A percentile compares a stretch with the other conserved stretches of the same genome.
Evolutionary conservation across 2,113 vertebrate species (phyloP).

Genomic region (Ariopsis seemanni): DNA sequence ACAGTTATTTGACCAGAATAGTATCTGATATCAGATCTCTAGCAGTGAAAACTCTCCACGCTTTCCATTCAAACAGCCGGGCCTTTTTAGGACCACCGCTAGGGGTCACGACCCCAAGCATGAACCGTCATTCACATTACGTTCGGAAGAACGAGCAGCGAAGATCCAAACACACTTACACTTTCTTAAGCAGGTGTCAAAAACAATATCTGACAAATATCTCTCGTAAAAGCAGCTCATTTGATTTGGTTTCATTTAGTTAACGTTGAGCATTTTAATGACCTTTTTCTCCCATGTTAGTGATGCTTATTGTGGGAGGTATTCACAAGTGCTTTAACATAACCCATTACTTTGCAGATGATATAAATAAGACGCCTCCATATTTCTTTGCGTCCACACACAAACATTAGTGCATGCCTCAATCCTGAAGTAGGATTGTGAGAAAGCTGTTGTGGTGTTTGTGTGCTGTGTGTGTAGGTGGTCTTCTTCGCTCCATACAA

Average conservation of each 20-base stretch:
- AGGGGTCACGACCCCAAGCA: conserved; percentile 50
- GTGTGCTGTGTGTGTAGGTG: conserved; percentile 49
- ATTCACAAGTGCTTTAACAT: conserved; percentile 29
- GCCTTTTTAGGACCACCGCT: conserved; percentile 48
- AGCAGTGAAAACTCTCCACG: conserved; percentile 17
- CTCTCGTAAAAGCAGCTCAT: not conserved
- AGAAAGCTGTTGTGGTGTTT: conserved; percentile 31
- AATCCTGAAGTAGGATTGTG: conserved; percentile 46
- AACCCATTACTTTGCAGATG: conserved; percentile 33
- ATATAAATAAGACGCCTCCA: conserved; percentile 43
- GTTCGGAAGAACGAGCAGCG: conserved; percentile 8
- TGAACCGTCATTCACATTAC: conserved; percentile 53
- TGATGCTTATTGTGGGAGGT: conserved; percentile 15
- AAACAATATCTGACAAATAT: conserved; percentile 4
- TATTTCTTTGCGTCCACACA: conserved; percentile 36
- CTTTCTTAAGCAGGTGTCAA: conserved; percentile 10
- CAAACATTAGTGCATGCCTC: conserved; percentile 18
- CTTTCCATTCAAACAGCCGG: conserved; percentile 39
- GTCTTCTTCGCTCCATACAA: conserved; percentile 45
- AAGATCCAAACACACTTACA: not conserved
- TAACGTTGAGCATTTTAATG: not conserved
- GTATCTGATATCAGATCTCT: not conserved
- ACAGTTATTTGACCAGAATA: not conserved
- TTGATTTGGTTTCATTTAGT: not conserved
- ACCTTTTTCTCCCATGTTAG: not conserved